These are phyloP conservation scores for Heteropelma amictum DNA, from an alignment of 2,888 invertebrate species.

Conservation along the genomic window DNA sequence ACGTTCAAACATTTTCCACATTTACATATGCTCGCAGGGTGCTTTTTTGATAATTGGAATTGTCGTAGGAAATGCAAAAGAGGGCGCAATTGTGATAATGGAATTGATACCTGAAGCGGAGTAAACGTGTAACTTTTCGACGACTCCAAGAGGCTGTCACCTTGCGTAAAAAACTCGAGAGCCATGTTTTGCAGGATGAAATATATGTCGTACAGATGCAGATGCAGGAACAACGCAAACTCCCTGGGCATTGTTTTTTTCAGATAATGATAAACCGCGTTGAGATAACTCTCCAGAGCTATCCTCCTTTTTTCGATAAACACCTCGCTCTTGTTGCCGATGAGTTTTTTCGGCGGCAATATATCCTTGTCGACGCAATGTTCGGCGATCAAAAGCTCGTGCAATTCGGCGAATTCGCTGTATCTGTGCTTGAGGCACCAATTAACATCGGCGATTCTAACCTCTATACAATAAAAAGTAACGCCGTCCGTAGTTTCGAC, in stretches of 20 bases:
- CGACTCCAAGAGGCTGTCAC: constrained; percentile 84
- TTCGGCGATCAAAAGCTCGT: constrained; percentile 89
- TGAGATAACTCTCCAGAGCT: constrained; percentile 90
- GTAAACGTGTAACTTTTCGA: constrained; percentile 84
- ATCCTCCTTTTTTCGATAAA: constrained; percentile 91
- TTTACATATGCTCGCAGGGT: too few relatives aligned
- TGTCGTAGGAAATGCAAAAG: too few relatives aligned
- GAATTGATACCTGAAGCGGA: constrained; percentile 89
- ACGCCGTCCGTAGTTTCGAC: constrained; percentile 83
- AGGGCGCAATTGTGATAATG: too few relatives aligned
- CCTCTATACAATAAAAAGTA: constrained; percentile 86
- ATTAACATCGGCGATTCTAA: constrained; percentile 84
- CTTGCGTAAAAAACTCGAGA: constrained; percentile 86
- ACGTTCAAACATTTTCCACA: too few relatives aligned
- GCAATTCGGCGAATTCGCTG: constrained; percentile 92
- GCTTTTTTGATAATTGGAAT: too few relatives aligned
- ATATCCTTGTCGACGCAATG: constrained; percentile 91
- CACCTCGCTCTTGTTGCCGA: constrained; percentile 92
- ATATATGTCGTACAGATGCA: constrained; percentile 93
- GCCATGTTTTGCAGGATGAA: constrained; percentile 92
- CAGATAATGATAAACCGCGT: constrained; percentile 86
- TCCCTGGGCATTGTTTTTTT: constrained; percentile 89
- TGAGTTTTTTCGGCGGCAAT: constrained; percentile 95
- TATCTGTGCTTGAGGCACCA: constrained; percentile 94
- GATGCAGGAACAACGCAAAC: constrained; percentile 91